phyloP scores from a whole-genome alignment of 2,113 vertebrate genomes.

The Scalopus aquaticus region DNA sequence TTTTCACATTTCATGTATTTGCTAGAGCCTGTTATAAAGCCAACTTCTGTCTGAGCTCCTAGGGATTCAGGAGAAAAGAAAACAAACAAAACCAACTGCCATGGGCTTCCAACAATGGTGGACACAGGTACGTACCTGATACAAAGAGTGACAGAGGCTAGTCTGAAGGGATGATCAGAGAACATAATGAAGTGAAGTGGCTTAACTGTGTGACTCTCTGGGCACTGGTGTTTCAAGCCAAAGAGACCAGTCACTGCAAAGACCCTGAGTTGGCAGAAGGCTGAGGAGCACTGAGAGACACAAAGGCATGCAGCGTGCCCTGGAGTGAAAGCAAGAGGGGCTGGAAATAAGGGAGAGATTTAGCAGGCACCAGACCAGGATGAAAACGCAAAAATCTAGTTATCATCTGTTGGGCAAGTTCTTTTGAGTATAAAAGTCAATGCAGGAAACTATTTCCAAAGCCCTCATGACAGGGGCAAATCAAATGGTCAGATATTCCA shows the following conservation, averaged over 20 bases:
- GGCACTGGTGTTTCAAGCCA: background rate
- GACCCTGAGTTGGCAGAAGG: fast-evolving
- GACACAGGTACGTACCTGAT: background rate
- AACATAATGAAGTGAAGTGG: background rate
- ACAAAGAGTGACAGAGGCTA: background rate
- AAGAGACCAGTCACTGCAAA: background rate
- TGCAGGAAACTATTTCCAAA: background rate
- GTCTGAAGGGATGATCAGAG: background rate
- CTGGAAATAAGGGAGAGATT: background rate
- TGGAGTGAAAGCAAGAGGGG: background rate
- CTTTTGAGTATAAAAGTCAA: background rate
- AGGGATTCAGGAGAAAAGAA: background rate
- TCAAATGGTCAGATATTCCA: background rate
- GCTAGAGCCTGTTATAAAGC: background rate
- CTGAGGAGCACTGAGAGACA: background rate
- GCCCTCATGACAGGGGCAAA: background rate
- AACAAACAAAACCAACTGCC: background rate
- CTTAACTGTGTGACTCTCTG: too few relatives aligned
- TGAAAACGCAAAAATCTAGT: background rate
- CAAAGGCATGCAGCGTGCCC: background rate
- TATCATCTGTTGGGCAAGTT: background rate
- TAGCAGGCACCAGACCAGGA: background rate
- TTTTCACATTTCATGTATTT: background rate
- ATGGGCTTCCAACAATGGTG: background rate
- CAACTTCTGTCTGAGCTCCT: background rate